Conservation (phyloP, 2,797 vertebrate species). For the Gouania willdenowi region DNA sequence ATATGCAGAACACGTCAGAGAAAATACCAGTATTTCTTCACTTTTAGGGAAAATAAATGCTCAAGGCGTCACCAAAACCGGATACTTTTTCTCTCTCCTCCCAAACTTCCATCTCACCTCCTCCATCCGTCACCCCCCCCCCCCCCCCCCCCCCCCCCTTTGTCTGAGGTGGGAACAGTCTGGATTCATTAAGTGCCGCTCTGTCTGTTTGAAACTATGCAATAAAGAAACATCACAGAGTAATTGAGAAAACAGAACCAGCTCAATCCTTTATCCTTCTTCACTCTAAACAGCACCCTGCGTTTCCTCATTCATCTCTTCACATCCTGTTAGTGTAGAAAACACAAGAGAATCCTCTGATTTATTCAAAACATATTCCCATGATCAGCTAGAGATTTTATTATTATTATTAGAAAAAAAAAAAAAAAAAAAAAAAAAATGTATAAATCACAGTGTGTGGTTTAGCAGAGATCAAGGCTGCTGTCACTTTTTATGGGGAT, state of each 20-base stretch:
- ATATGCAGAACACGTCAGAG: not conserved
- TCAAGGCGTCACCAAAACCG: conserved; percentile 14
- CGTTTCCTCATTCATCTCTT: conserved; percentile 12
- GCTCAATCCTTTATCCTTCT: conserved; percentile 10
- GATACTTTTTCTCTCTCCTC: conserved; percentile 40
- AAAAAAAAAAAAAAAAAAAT: too few relatives aligned
- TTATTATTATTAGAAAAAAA: too few relatives aligned
- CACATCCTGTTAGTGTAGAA: conserved; percentile 11
- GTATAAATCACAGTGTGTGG: too few relatives aligned
- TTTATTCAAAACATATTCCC: too few relatives aligned
- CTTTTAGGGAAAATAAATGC: conserved; percentile 39
- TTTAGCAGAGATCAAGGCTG: too few relatives aligned
- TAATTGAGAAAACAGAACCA: conserved; percentile 58
- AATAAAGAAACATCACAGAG: conserved; percentile 36
- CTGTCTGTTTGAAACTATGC: conserved; percentile 55
- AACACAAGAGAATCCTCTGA: too few relatives aligned
- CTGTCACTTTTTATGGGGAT: too few relatives aligned
- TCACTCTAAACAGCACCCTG: conserved; percentile 25
- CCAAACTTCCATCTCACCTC: conserved; percentile 26
- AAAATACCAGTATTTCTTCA: conserved; percentile 8
- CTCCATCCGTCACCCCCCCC: conserved; percentile 32
- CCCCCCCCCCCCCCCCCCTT: conserved; percentile 25
- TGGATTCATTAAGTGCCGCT: conserved; percentile 63
- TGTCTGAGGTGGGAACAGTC: conserved; percentile 56
- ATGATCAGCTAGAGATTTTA: too few relatives aligned